Evolutionary conservation across 2,797 vertebrate genomes (phyloP).

Genomic region (Rallus crepitans): DNA sequence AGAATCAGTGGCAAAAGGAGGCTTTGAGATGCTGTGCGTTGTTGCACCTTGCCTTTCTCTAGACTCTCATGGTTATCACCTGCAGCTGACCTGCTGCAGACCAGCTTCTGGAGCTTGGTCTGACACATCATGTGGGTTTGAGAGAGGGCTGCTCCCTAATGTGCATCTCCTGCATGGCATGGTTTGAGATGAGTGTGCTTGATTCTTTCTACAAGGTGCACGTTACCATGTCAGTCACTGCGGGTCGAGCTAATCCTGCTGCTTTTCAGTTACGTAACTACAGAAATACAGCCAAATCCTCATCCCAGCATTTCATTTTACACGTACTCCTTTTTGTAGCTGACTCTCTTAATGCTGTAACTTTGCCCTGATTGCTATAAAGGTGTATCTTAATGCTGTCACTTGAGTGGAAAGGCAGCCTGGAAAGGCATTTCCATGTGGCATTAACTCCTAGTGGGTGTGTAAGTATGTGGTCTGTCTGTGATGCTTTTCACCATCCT

Average conservation of each 20-base stretch:
- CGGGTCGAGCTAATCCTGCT: background rate
- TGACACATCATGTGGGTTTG: rapidly evolving
- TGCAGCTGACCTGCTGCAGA: background rate
- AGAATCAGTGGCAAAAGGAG: background rate
- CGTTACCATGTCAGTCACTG: rapidly evolving
- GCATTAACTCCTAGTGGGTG: background rate
- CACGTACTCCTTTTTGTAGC: background rate
- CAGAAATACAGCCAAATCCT: background rate
- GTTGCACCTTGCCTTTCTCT: background rate
- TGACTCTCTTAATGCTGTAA: background rate
- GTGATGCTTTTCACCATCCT: background rate
- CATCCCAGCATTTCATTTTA: background rate
- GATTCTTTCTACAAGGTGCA: background rate
- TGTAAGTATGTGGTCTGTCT: background rate
- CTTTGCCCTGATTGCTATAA: background rate
- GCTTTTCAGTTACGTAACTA: background rate
- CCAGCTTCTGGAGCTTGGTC: background rate
- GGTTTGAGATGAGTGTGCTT: background rate
- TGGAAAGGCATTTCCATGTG: background rate
- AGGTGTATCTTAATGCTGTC: background rate
- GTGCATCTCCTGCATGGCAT: background rate
- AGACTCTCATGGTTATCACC: background rate
- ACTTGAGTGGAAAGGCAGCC: background rate
- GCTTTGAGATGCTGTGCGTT: background rate
- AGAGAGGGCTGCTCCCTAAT: background rate